Percentiles rank a stretch among this genome's conserved stretches.
Evolutionary conservation across 1,140 invertebrate genomes (phyloP).

Genomic region (Elysia chlorotica): DNA sequence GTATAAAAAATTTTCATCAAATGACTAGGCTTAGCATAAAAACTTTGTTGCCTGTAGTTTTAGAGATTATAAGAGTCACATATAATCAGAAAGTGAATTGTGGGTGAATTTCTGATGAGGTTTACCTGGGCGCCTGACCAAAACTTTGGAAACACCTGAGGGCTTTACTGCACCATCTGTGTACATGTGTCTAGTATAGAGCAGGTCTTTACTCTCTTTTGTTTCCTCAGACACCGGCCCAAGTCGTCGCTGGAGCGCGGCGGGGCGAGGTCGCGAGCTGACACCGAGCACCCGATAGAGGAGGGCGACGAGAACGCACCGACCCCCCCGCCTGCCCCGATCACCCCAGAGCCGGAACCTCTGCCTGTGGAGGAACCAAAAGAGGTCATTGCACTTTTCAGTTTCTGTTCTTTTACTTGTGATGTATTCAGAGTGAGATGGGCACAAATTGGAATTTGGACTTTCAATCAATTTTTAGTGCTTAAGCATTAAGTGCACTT

Average conservation of each 20-base stretch:
- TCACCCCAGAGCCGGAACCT: neutral
- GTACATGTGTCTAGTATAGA: no score
- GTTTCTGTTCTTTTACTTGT: neutral
- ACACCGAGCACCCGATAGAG: slow-evolving; percentile 45
- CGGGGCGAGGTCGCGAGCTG: slow-evolving; percentile 44
- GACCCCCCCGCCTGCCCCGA: slow-evolving; percentile 30
- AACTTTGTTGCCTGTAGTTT: no score
- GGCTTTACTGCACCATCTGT: neutral
- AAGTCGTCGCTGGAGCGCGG: slow-evolving; percentile 52
- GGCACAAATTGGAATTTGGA: no score
- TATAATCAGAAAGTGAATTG: no score
- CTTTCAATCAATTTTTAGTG: no score
- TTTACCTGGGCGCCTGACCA: no score
- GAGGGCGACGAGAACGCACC: slow-evolving; percentile 58
- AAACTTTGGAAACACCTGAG: neutral
- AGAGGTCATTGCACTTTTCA: slow-evolving; percentile 29
- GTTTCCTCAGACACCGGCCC: slow-evolving; percentile 44
- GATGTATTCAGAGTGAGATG: neutral
- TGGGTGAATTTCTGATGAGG: neutral
- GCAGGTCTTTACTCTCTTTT: no score
- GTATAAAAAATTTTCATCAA: no score
- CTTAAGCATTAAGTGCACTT: no score
- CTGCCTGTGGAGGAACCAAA: slow-evolving; percentile 24
- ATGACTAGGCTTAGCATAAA: no score
- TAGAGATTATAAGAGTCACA: no score